Evolutionary conservation across 2,888 invertebrate species (phyloP), one percentile per base, ranked within the genome.

Genomic region (Hyalella azteca): DNA sequence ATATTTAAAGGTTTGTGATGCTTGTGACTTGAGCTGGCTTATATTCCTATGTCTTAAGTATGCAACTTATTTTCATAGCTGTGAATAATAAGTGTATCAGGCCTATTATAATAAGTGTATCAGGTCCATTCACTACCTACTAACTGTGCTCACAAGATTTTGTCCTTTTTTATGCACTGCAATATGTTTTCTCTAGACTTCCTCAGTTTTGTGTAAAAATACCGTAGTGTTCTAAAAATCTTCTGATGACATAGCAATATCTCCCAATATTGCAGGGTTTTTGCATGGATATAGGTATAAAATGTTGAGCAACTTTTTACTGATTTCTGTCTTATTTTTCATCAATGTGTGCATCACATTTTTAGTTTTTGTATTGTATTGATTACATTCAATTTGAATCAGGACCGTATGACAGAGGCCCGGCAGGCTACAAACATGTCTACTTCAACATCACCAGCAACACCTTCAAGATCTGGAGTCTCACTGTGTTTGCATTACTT

Each of bases 341-440:
- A 3, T 29, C 22, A 26, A 4, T 59, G 22, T 26, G 15, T n/a
- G 3, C 59, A 22, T 2, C 29, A 7, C 4, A 3, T 13, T 59
- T 7, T 26, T 29, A 29, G 13, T 29, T 54, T n/a, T n/a, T 4
- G 3, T 4, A 29, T 22, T 11, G 22, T 7, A 22, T 59, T 7
- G 3, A 26, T 60, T 54, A 7, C n/a, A 29, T 39, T 19, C 22
- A 36, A 29, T 80, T n/a, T 81, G 5, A 19, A 73, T 1, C 85
- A 91, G 91, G 92, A 19, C 91, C 91, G 15, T 92, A 92, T 86
- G 92, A 92, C 87, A 90, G 91, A 39, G 92, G 92, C n/a, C 89
- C 92, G 82, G 91, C 91, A 54, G 90, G 91, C 32, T 92, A 92
- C 86, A 92, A 92, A 86, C 92, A 92, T 86, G 90, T 92, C 88